Conservation (phyloP, 2,797 vertebrate genomes). For the Xenopus petersii region DNA sequence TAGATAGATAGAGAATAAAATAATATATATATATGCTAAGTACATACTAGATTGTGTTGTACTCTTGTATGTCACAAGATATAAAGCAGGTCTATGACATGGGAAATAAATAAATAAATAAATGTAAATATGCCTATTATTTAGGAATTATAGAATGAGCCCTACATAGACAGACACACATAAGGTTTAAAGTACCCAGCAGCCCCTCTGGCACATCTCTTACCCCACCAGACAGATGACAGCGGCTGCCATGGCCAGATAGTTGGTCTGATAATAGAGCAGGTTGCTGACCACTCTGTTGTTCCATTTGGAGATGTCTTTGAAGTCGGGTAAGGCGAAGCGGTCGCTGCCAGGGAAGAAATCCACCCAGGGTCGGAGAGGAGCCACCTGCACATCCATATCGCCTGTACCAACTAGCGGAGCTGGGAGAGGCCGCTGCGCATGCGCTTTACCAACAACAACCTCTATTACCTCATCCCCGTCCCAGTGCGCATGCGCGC, state of each 20-base stretch:
- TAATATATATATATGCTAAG: no score
- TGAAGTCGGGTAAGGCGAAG: slow-evolving; percentile 79
- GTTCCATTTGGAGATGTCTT: slow-evolving; percentile 86
- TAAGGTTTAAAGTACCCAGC: neutral
- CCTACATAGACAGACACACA: no score
- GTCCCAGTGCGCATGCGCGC: no score
- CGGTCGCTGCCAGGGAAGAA: slow-evolving; percentile 83
- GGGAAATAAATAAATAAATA: no score
- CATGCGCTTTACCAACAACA: slow-evolving; percentile 39
- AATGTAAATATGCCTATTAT: no score
- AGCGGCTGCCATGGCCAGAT: slow-evolving; percentile 72
- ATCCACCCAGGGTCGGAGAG: slow-evolving; percentile 83
- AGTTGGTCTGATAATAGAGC: slow-evolving; percentile 94
- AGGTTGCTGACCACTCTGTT: slow-evolving; percentile 90
- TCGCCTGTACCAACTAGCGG: neutral
- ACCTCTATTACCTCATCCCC: slow-evolving; percentile 22
- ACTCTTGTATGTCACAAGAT: no score
- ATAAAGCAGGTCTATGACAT: no score
- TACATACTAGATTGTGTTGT: no score
- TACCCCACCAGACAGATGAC: slow-evolving; percentile 86
- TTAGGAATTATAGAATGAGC: no score
- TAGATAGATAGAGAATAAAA: no score
- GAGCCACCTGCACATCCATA: slow-evolving; percentile 82
- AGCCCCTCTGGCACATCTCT: slow-evolving; percentile 51
- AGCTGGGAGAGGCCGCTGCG: slow-evolving; percentile 5